Percentiles rank a stretch among this genome's conserved stretches.
Conservation (phyloP, 2,888 invertebrate genomes). For the Drosophila nigricruria region DNA sequence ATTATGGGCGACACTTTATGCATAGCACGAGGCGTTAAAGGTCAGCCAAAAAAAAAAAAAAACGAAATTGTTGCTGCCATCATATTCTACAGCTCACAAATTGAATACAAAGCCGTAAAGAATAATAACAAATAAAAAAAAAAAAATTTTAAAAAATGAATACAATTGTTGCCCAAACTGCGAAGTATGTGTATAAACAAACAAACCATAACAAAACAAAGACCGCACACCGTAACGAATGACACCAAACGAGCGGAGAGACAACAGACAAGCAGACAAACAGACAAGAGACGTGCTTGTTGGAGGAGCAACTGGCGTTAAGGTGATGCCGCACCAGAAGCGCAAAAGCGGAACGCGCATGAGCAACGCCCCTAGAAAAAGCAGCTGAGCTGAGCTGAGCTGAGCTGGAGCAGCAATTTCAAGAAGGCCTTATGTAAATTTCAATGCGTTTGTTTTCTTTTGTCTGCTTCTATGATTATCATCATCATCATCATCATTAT, state of each 20-base stretch:
- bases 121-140: slow-evolving; percentile 14
- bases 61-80: slow-evolving; percentile 23
- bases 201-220: slow-evolving; percentile 46
- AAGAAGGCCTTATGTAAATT: slow-evolving; percentile 45
- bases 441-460: slow-evolving; percentile 15
- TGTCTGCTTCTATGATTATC: not conserved
- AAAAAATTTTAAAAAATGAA: not conserved
- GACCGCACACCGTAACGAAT: slow-evolving; percentile 67
- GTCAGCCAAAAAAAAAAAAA: too few relatives aligned
- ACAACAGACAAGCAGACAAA: slow-evolving; percentile 6
- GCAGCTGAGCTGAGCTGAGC: not conserved
- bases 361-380: slow-evolving; percentile 17
- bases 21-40: slow-evolving; percentile 68
- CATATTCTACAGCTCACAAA: slow-evolving; percentile 36
- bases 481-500: not conserved
- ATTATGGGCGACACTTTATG: slow-evolving; percentile 44
- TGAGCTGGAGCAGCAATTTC: not conserved
- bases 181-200: slow-evolving; percentile 30
- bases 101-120: slow-evolving; percentile 43
- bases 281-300: not conserved
- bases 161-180: slow-evolving; percentile 35
- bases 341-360: slow-evolving; percentile 46
- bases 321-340: slow-evolving; percentile 28
- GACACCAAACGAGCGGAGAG: slow-evolving; percentile 54
- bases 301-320: slow-evolving; percentile 19